phyloP scores from a whole-genome alignment of 2,888 invertebrate genomes.

The Sinopyrophorus schimmeli region DNA sequence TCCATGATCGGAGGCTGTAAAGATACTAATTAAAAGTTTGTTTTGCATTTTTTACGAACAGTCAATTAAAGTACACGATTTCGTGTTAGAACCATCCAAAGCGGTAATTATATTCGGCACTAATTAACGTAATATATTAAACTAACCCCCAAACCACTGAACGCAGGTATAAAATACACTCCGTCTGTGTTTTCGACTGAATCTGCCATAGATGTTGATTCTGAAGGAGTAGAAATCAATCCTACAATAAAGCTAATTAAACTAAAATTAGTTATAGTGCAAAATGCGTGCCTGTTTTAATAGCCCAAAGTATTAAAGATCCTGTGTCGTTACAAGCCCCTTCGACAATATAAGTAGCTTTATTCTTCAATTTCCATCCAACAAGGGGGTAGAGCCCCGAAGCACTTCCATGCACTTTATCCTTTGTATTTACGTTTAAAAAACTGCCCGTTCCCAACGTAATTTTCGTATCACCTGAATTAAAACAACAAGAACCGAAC shows the following conservation, averaged over 20 bases:
- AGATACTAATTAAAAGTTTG: background rate
- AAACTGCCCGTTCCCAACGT: slow-evolving; percentile 94
- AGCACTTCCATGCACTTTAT: slow-evolving; percentile 75
- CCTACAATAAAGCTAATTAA: slow-evolving; percentile 56
- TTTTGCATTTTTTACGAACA: background rate
- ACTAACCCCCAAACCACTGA: slow-evolving; percentile 82
- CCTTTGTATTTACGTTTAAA: slow-evolving; percentile 80
- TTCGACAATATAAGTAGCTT: slow-evolving; percentile 79
- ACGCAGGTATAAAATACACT: slow-evolving; percentile 86
- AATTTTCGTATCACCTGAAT: slow-evolving; percentile 73
- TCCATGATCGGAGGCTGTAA: slow-evolving; percentile 88
- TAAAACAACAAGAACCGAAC: slow-evolving; percentile 84
- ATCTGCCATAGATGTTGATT: slow-evolving; percentile 68
- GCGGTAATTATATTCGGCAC: no score
- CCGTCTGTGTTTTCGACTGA: slow-evolving; percentile 73
- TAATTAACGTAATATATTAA: no score
- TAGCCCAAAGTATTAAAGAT: slow-evolving; percentile 83
- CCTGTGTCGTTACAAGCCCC: slow-evolving; percentile 89
- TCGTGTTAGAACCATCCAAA: no score
- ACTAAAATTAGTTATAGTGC: background rate
- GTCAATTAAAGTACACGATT: no score
- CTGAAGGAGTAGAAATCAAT: slow-evolving; percentile 65
- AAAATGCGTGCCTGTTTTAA: slow-evolving; percentile 63
- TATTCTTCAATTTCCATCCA: slow-evolving; percentile 74
- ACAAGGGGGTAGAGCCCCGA: slow-evolving; percentile 89